Conservation (phyloP, 2,888 invertebrate genomes). For the Synergus itoensis region DNA sequence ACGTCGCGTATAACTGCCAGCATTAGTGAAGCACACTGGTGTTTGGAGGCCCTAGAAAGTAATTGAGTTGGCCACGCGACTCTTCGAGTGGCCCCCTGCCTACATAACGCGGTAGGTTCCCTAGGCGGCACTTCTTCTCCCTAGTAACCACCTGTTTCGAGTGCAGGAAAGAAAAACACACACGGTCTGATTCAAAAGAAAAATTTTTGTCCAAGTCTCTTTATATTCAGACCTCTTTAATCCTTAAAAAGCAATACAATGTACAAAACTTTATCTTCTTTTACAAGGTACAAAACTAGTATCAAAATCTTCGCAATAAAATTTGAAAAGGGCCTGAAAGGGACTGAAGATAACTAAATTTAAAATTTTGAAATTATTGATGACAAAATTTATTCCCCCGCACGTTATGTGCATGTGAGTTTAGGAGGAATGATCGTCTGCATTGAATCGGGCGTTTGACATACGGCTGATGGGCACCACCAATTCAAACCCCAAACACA, state of each 20-base stretch:
- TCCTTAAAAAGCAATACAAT: not conserved
- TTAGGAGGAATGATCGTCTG: slow-evolving; percentile 37
- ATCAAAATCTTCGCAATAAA: not conserved
- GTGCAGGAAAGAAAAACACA: slow-evolving; percentile 50
- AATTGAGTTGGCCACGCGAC: slow-evolving; percentile 78
- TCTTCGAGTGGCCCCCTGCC: slow-evolving; percentile 73
- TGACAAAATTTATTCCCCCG: slow-evolving; percentile 1
- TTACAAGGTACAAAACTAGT: not conserved
- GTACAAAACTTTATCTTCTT: not conserved
- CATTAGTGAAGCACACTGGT: slow-evolving; percentile 61
- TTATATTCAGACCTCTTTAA: not conserved
- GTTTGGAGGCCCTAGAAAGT: slow-evolving; percentile 73
- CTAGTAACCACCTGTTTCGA: slow-evolving; percentile 77
- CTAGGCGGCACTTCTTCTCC: slow-evolving; percentile 61
- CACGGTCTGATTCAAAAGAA: not conserved
- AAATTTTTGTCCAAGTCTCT: not conserved
- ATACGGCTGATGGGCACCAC: slow-evolving; percentile 71
- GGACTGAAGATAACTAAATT: not conserved
- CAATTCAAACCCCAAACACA: slow-evolving; percentile 56
- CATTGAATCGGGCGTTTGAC: slow-evolving; percentile 66
- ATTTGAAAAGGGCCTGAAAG: no score
- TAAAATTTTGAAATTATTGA: not conserved
- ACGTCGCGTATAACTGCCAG: slow-evolving; percentile 58
- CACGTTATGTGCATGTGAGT: slow-evolving; percentile 43
- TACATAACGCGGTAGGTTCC: slow-evolving; percentile 59